Conservation (phyloP, 2,888 invertebrate genomes). For the Drosophila atroscutellata region DNA sequence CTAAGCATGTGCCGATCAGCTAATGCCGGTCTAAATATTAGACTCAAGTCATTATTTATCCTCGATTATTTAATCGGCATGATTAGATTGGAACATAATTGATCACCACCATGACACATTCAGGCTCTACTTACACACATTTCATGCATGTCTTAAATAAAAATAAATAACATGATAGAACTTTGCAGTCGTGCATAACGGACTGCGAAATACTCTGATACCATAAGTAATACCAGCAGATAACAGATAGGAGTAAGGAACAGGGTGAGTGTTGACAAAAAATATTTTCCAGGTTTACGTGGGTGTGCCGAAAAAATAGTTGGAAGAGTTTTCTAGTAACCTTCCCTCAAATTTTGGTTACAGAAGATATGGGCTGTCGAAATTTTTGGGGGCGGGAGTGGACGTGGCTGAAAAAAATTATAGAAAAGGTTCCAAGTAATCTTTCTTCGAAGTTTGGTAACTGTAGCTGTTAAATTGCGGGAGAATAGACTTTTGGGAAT, state of each 20-base stretch:
- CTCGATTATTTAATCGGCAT: neutral
- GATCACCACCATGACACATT: neutral
- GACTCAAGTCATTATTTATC: neutral
- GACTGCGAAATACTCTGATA: neutral
- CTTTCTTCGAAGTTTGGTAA: neutral
- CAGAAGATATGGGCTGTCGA: no score
- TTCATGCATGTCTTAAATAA: neutral
- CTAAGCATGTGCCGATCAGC: conserved; percentile 6
- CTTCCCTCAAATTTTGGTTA: no score
- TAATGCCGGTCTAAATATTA: neutral
- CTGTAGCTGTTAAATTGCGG: neutral
- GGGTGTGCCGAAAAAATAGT: no score
- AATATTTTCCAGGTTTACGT: neutral
- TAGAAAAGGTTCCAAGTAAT: no score
- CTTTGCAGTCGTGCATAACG: neutral
- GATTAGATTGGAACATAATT: neutral
- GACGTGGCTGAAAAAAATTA: no score
- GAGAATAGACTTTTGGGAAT: neutral
- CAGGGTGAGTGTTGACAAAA: no score
- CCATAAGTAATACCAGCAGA: neutral
- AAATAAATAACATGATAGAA: neutral
- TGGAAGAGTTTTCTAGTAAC: no score
- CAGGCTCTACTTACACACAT: neutral
- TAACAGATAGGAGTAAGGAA: neutral
- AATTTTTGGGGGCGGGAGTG: no score